These are phyloP conservation scores for Pocillopora meandrina DNA, from an alignment of 92 coral and sea anemone species.

Conservation along the genomic window DNA sequence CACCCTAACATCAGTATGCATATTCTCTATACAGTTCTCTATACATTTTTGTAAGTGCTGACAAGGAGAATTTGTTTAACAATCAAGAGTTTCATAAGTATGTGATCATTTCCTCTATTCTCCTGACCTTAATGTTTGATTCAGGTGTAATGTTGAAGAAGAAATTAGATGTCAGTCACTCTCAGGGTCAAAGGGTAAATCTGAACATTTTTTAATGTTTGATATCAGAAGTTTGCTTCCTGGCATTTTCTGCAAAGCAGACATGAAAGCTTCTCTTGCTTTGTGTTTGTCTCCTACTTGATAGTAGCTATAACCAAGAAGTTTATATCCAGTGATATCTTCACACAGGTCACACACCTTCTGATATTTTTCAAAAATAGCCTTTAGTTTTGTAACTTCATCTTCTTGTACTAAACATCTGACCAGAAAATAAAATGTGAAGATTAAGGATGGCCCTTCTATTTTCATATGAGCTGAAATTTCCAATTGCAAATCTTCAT, in stretches of 20 bases:
- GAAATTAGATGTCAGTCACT: too few relatives aligned
- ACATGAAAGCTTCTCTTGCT: slow-evolving; percentile 40
- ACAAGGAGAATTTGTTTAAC: too few relatives aligned
- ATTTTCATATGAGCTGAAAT: slow-evolving; percentile 45
- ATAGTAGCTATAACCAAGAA: slow-evolving; percentile 46
- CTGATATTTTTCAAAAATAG: slow-evolving; percentile 36
- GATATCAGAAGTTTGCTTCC: slow-evolving; percentile 43
- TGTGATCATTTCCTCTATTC: too few relatives aligned
- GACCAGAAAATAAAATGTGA: slow-evolving; percentile 37
- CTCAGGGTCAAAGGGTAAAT: background rate
- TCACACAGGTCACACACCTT: slow-evolving; percentile 46
- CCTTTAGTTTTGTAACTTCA: slow-evolving; percentile 33
- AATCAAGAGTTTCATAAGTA: too few relatives aligned
- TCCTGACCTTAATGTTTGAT: too few relatives aligned
- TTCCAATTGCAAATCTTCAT: slow-evolving; percentile 46
- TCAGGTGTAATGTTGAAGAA: too few relatives aligned
- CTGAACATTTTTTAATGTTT: slow-evolving; percentile 48
- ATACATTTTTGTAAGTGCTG: too few relatives aligned
- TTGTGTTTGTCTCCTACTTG: slow-evolving; percentile 43
- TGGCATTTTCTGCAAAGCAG: slow-evolving; percentile 53
- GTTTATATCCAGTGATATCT: slow-evolving; percentile 44
- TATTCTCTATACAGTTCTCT: too few relatives aligned
- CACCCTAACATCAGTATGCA: too few relatives aligned
- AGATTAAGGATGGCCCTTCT: slow-evolving; percentile 45
- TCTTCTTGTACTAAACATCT: slow-evolving; percentile 37